Conservation (phyloP, 2,888 invertebrate species). For the Cosmia trapezina region DNA sequence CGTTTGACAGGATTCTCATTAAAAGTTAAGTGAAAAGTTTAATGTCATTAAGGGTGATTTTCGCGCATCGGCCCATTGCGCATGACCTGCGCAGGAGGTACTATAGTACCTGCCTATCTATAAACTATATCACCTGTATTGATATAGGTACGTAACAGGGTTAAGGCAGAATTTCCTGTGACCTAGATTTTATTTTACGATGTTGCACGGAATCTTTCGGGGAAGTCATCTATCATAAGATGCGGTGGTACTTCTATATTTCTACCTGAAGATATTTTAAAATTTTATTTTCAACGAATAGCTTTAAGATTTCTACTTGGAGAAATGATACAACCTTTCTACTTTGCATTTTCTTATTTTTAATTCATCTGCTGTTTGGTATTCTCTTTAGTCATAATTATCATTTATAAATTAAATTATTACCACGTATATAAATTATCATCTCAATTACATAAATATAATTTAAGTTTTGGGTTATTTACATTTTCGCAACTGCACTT, state of each 20-base stretch:
- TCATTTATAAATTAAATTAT: background rate
- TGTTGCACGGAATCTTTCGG: constrained; percentile 57
- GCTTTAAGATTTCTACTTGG: background rate
- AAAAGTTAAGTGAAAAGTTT: constrained; percentile 75
- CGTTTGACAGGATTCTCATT: constrained; percentile 67
- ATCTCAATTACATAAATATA: too few species aligned
- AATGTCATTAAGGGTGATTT: constrained; percentile 69
- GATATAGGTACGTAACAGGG: constrained; percentile 70
- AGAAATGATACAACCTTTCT: background rate
- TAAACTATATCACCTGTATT: constrained; percentile 67
- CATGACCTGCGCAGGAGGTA: constrained; percentile 87
- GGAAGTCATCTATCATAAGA: constrained; percentile 69
- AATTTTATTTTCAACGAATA: background rate
- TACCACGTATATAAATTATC: background rate
- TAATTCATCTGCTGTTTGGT: too few species aligned
- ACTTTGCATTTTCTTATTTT: background rate
- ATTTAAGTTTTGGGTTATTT: background rate
- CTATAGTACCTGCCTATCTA: constrained; percentile 66
- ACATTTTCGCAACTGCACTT: background rate
- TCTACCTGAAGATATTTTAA: background rate
- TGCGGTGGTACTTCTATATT: constrained; percentile 46
- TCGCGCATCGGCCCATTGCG: constrained; percentile 75
- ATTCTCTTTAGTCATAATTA: background rate
- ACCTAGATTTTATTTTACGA: constrained; percentile 79
- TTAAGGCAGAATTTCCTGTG: constrained; percentile 79